Percentiles rank a stretch among this genome's conserved stretches.
phyloP scores from a whole-genome alignment of 2,888 invertebrate genomes.

The Metalampra italica region DNA sequence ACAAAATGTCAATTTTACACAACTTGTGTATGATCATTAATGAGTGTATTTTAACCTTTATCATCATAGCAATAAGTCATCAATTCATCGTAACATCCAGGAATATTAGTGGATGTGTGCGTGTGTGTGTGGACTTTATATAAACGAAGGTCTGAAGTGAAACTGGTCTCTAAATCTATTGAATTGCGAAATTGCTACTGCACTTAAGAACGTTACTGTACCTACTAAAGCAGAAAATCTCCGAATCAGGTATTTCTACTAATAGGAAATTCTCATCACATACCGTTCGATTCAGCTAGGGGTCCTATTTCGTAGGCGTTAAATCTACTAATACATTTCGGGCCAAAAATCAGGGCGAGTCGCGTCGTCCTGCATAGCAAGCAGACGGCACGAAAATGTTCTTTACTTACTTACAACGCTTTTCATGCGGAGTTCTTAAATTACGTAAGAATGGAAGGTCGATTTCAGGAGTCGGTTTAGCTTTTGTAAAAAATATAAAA shows the following conservation, averaged over 20 bases:
- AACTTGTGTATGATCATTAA: too few species aligned
- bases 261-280: slow-evolving; percentile 63
- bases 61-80: too few species aligned
- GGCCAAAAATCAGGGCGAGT: slow-evolving; percentile 68
- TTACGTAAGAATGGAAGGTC: slow-evolving; percentile 5
- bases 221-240: too few species aligned
- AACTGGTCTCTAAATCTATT: too few species aligned
- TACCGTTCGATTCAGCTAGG: slow-evolving; percentile 42
- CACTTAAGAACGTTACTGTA: too few species aligned
- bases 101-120: too few species aligned
- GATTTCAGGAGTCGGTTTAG: neutral
- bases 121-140: too few species aligned
- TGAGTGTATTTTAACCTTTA: too few species aligned
- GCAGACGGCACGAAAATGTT: slow-evolving; percentile 38
- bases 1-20: too few species aligned
- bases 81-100: too few species aligned
- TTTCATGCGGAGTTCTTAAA: slow-evolving; percentile 22
- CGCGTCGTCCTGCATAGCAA: slow-evolving; percentile 69
- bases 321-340: slow-evolving; percentile 74
- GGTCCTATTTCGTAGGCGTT: slow-evolving; percentile 61
- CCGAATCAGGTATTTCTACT: slow-evolving; percentile 15
- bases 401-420: slow-evolving; percentile 23
- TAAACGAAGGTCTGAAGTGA: too few species aligned
- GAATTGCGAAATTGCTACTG: too few species aligned
- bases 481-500: neutral